Percentiles rank a stretch among this genome's conserved stretches.
phyloP scores from a whole-genome alignment of 2,888 invertebrate species.

The Conus canariensis region DNA sequence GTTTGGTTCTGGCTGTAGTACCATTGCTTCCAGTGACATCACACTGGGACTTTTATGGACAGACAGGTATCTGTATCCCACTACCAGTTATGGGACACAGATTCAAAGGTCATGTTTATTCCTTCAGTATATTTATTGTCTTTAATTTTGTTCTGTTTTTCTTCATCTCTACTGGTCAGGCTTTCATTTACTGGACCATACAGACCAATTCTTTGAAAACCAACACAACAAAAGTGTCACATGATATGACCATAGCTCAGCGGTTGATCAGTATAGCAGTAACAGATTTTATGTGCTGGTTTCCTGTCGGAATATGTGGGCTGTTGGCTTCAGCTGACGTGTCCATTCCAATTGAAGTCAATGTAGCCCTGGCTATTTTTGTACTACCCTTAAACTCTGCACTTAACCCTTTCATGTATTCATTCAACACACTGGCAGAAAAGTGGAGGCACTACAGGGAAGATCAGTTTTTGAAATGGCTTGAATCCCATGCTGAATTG shows the following conservation, averaged over 20 bases:
- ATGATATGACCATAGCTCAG: constrained; percentile 16
- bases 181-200: constrained; percentile 71
- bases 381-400: neutral
- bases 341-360: neutral
- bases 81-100: constrained; percentile 74
- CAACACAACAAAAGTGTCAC: neutral
- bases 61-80: constrained; percentile 74
- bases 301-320: constrained; percentile 8
- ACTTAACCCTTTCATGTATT: neutral
- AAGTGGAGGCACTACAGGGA: neutral
- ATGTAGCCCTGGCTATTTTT: neutral
- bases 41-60: constrained; percentile 65
- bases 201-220: neutral
- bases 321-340: neutral
- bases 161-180: constrained; percentile 71
- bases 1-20: constrained; percentile 63
- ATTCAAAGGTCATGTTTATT: constrained; percentile 76
- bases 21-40: constrained; percentile 64
- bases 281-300: constrained; percentile 21
- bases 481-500: too few species aligned
- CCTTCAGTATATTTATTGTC: constrained; percentile 71
- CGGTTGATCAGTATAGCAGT: neutral
- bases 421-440: neutral
- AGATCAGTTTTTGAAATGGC: neutral
- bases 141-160: constrained; percentile 72